Evolutionary conservation across 1,140 invertebrate species (phyloP).

Genomic region (Calosoma granatense): DNA sequence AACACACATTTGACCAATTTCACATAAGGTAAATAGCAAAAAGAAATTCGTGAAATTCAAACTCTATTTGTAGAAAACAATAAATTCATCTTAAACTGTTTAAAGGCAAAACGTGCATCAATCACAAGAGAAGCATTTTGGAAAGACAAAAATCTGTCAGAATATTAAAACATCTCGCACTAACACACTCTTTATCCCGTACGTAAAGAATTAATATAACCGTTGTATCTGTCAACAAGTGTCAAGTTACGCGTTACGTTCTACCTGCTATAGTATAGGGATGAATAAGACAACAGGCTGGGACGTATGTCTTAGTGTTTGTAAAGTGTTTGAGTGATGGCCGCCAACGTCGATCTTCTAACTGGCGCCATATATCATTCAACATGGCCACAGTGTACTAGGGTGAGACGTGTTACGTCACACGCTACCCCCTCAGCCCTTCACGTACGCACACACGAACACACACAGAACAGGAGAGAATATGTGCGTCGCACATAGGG

Average conservation of each 20-base stretch:
- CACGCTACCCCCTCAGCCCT: conserved; percentile 10
- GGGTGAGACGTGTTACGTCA: conserved; percentile 33
- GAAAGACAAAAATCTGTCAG: conserved; percentile 4
- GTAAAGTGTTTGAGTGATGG: conserved; percentile 35
- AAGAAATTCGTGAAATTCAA: too few species aligned
- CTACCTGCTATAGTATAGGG: not conserved
- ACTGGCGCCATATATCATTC: conserved; percentile 44
- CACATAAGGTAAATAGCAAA: too few species aligned
- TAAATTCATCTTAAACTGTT: too few species aligned
- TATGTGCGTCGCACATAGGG: too few species aligned
- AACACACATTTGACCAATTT: too few species aligned
- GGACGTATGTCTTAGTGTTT: not conserved
- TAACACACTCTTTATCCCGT: conserved; percentile 1
- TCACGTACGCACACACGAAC: too few species aligned
- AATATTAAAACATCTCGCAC: conserved; percentile 7
- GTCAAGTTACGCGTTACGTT: not conserved
- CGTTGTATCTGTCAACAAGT: not conserved
- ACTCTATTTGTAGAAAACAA: too few species aligned
- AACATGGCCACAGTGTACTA: conserved; percentile 37
- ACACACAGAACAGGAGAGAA: too few species aligned
- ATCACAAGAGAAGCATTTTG: not conserved
- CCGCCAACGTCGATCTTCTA: conserved; percentile 38
- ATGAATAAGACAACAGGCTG: not conserved
- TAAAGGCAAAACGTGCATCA: too few species aligned
- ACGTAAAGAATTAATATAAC: conserved; percentile 8